These are phyloP conservation scores for Dasypolia templi DNA, from an alignment of 2,888 invertebrate species.

Conservation along the genomic window DNA sequence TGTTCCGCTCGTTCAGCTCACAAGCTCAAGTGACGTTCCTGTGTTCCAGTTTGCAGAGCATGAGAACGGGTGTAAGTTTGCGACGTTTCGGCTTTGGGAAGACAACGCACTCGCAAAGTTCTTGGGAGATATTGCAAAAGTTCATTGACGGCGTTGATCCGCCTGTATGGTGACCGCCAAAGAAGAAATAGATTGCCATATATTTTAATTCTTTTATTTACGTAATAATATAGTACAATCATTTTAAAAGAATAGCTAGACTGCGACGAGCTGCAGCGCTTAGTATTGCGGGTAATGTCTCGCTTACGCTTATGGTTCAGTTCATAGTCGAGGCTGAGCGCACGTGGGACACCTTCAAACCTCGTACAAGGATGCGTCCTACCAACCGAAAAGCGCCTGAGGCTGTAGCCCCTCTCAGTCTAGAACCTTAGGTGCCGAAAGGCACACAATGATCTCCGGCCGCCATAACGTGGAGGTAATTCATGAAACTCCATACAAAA, in stretches of 20 bases:
- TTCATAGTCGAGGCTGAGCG: background rate
- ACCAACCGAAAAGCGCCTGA: too few species aligned
- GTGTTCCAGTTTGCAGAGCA: background rate
- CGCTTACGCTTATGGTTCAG: background rate
- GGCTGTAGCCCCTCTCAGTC: too few species aligned
- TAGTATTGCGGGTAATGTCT: background rate
- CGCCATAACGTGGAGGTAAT: background rate
- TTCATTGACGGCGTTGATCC: background rate
- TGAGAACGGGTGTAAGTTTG: background rate
- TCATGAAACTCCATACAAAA: background rate
- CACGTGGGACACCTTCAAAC: background rate
- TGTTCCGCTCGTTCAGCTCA: background rate
- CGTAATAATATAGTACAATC: background rate
- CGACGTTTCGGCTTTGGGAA: background rate
- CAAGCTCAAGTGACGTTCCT: background rate
- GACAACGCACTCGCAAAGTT: background rate
- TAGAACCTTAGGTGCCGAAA: too few species aligned
- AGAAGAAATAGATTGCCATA: background rate
- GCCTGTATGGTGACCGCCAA: background rate
- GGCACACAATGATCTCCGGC: too few species aligned
- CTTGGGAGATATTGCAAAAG: background rate
- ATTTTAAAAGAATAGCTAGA: background rate
- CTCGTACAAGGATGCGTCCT: background rate
- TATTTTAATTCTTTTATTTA: background rate
- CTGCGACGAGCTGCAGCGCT: background rate